phyloP scores from a whole-genome alignment of 2,113 vertebrate species.

The Xiphophorus hellerii region DNA sequence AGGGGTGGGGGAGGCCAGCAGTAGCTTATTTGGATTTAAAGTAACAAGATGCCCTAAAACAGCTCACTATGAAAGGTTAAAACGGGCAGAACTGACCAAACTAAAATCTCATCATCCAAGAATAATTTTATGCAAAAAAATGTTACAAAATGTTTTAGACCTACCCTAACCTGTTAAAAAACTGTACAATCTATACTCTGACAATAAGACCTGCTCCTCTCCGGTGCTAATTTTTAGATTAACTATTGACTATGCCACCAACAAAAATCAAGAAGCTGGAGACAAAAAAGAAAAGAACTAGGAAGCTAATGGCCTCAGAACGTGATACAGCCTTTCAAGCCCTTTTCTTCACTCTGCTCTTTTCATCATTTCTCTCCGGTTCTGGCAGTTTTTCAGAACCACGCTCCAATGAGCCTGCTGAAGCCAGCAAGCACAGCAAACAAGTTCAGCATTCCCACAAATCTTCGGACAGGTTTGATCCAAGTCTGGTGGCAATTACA shows the following conservation, averaged over 20 bases:
- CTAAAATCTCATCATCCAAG: too few species aligned
- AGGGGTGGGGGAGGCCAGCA: too few species aligned
- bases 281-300: constrained; percentile 29
- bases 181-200: constrained; percentile 3
- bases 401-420: constrained; percentile 25
- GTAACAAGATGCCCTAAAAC: too few species aligned
- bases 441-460: constrained; percentile 43
- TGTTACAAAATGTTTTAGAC: too few species aligned
- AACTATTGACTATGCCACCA: constrained; percentile 69
- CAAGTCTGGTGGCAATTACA: constrained; percentile 57
- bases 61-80: too few species aligned
- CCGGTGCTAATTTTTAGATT: constrained; percentile 64
- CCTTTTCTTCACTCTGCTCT: constrained; percentile 17
- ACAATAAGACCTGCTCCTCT: constrained; percentile 36
- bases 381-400: constrained; percentile 56
- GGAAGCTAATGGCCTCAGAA: constrained; percentile 64
- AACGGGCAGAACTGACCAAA: too few species aligned
- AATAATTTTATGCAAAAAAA: too few species aligned
- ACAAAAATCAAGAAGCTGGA: constrained; percentile 52
- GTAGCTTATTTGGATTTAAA: too few species aligned
- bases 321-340: constrained; percentile 57
- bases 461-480: constrained; percentile 49
- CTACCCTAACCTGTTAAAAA: neutral
- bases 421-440: constrained; percentile 29
- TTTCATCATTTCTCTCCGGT: constrained; percentile 33